Evolutionary conservation across 2,113 vertebrate species (phyloP).

Genomic region (Silurus glanis): DNA sequence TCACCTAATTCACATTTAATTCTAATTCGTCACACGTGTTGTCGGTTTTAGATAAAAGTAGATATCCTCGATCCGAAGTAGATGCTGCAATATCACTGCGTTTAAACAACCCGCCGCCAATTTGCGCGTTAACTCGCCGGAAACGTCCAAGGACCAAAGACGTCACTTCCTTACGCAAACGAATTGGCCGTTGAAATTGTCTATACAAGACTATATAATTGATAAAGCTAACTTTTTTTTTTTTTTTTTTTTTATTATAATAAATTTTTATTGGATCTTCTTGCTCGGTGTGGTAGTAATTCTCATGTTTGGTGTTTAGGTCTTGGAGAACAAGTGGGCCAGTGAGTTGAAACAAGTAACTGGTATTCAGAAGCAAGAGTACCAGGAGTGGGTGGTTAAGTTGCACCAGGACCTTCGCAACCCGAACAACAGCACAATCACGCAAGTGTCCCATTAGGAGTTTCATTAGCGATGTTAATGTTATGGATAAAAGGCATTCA

Average conservation of each 20-base stretch:
- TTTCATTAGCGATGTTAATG: neutral
- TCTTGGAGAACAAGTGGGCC: conserved; percentile 93
- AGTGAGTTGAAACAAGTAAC: conserved; percentile 93
- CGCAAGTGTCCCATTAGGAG: conserved; percentile 67
- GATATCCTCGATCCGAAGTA: too few relatives aligned
- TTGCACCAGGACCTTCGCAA: conserved; percentile 93
- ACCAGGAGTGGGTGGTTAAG: conserved; percentile 98
- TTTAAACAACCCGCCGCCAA: too few relatives aligned
- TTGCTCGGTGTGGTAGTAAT: neutral
- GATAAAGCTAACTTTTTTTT: neutral
- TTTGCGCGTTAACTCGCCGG: too few relatives aligned
- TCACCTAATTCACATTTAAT: too few relatives aligned
- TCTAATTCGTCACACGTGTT: too few relatives aligned
- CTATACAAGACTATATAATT: too few relatives aligned
- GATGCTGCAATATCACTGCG: too few relatives aligned
- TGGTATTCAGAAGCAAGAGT: conserved; percentile 94
- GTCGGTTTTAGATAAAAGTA: too few relatives aligned
- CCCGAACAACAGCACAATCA: conserved; percentile 89
- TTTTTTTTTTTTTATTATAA: neutral
- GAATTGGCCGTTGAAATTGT: too few relatives aligned
- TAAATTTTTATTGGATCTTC: neutral
- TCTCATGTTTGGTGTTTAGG: conserved; percentile 66
- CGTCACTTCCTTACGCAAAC: too few relatives aligned
- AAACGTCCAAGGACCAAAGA: too few relatives aligned
- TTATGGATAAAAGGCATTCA: neutral